Evolutionary conservation across 2,797 vertebrate genomes (phyloP), one percentile per base, ranked within the genome.

Genomic region (Chanos chanos): DNA sequence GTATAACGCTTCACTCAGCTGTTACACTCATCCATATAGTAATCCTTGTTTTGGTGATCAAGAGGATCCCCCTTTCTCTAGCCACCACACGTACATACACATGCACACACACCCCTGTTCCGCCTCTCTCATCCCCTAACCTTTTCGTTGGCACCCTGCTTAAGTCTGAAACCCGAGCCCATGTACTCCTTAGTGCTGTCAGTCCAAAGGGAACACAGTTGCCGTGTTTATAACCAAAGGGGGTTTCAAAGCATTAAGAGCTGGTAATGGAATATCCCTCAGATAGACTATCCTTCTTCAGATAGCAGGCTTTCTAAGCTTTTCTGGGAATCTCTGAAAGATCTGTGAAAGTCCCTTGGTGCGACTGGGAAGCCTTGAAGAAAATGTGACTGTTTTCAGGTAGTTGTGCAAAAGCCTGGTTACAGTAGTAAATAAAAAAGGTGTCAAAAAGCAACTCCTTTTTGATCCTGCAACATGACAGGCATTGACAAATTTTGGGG

Each of bases 201-300:
- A 68, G 66, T 61, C 44, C 47, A 67, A 58, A 55, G 72, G 67
- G 64, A 71, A 74, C 72, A 82, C 82, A 77, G 74, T 75, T 77
- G 74, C 72, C 78, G 79, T 85, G 75, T 74, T 72, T 68, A 66
- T 73, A 62, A 49, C 71, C 80, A 76, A 80, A 79, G 65, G 75
- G 82, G 64, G 74, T 82, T 83, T 82, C 72, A 79, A 66, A 77
- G 80, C 70, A 72, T 84, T 81, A 84, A 76, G 72, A 73, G 63
- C 59, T 67, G 58, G 82, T 84, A 86, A 88, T 69, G 77, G 60
- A 77, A 83, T 83, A 80, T 61, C 62, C 52, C 55, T 72, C 57
- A 51, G 53, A 81, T 61, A 64, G 66, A 40, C 52, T 44, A 31
- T 61, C 43, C 39, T 56, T 48, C 13, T 39, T 5, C 72, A 39